Evolutionary conservation across 1,140 invertebrate genomes (phyloP).

Genomic region (Drosophila triauraria): DNA sequence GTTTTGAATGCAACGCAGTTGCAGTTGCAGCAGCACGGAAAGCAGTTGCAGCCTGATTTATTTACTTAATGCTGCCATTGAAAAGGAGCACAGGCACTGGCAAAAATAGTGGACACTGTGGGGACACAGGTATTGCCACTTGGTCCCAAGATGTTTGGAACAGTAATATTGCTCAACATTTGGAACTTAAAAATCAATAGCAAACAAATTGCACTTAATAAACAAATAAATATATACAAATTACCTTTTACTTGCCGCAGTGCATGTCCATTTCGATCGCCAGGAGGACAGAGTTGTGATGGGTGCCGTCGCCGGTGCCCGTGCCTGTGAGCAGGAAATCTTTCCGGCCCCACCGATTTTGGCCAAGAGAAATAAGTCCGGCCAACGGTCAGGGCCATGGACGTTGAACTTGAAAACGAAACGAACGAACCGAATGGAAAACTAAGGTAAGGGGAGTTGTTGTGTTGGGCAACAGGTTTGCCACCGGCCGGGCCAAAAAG

Average conservation of each 20-base stretch:
- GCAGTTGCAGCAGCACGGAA: conserved; percentile 2
- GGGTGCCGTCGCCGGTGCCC: background rate
- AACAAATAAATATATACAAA: no score
- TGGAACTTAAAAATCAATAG: no score
- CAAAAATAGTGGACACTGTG: background rate
- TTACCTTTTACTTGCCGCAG: background rate
- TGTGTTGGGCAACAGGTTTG: conserved; percentile 39
- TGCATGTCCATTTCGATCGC: conserved; percentile 5
- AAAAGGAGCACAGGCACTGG: background rate
- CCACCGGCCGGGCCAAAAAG: conserved; percentile 12
- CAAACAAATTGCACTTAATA: background rate
- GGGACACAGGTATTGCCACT: no score
- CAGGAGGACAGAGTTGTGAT: conserved; percentile 4
- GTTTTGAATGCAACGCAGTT: background rate
- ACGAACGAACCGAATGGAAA: conserved; percentile 11
- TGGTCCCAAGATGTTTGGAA: no score
- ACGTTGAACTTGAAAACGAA: conserved; percentile 69
- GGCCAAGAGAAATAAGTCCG: conserved; percentile 28
- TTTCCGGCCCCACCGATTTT: conserved; percentile 13
- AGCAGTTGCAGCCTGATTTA: conserved; percentile 14
- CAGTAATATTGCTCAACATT: no score
- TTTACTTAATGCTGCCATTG: conserved; percentile 13
- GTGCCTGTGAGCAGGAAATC: conserved; percentile 27
- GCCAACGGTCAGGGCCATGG: conserved; percentile 56
- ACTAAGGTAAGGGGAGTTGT: conserved; percentile 20